Percentiles rank a stretch among this genome's conserved stretches.
Conservation (phyloP, 2,888 invertebrate species). For the Agrotis exclamationis region DNA sequence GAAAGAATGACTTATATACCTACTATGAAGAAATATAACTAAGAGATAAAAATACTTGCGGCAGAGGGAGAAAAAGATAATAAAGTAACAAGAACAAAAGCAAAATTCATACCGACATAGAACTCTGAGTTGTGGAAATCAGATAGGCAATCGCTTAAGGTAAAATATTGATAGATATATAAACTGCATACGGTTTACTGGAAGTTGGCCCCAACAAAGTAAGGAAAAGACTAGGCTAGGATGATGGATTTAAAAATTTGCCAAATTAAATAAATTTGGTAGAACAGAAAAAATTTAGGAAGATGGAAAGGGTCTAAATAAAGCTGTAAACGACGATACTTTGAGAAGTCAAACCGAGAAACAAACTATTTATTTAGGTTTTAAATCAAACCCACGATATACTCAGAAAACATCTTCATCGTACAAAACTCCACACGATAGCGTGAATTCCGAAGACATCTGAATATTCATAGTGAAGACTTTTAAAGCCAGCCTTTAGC, state of each 20-base stretch:
- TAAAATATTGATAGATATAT: not conserved
- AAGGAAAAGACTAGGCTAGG: not conserved
- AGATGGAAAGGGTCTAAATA: too few species aligned
- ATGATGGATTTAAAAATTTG: not conserved
- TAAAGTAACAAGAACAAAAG: too few species aligned
- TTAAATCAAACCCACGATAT: slow-evolving; percentile 6
- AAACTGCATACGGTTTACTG: too few species aligned
- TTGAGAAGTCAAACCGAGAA: not conserved
- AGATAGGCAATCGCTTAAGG: not conserved
- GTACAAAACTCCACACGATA: slow-evolving; percentile 18
- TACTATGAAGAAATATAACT: too few species aligned
- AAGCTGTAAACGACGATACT: not conserved
- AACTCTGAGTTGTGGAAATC: too few species aligned
- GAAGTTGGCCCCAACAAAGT: not conserved
- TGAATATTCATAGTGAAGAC: slow-evolving; percentile 63
- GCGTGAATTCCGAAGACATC: slow-evolving; percentile 12
- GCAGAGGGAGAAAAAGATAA: too few species aligned
- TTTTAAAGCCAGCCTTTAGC: slow-evolving; percentile 40
- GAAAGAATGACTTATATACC: not conserved
- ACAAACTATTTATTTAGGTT: not conserved
- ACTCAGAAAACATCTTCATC: not conserved
- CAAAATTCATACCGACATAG: too few species aligned
- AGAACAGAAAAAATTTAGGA: too few species aligned
- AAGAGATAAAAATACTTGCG: too few species aligned
- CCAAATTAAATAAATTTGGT: not conserved